phyloP scores from a whole-genome alignment of 2,797 vertebrate species.

The Gymnoscopelus microlampas region DNA sequence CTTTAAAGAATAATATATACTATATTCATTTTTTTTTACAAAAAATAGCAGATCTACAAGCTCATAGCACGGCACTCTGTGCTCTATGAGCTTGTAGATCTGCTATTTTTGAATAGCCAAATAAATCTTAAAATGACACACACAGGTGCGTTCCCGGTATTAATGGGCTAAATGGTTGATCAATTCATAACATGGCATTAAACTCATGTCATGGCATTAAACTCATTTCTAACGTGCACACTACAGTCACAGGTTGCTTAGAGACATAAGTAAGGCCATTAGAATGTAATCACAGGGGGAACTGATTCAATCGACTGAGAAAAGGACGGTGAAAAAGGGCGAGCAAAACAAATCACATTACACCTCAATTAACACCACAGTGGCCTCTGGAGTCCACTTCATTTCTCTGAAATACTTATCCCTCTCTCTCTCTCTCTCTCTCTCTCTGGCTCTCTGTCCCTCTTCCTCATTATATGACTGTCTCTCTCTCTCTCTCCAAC shows the following conservation, averaged over 20 bases:
- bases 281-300: conserved; percentile 63
- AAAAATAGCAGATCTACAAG: too few species aligned
- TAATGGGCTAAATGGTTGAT: conserved; percentile 50
- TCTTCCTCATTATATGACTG: too few species aligned
- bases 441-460: conserved; percentile 7
- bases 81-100: too few species aligned
- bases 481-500: conserved; percentile 19
- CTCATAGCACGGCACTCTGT: too few species aligned
- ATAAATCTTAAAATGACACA: too few species aligned
- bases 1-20: too few species aligned
- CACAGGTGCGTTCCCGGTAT: too few species aligned
- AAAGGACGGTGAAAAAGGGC: conserved; percentile 56
- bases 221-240: conserved; percentile 56
- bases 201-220: conserved; percentile 48
- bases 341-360: conserved; percentile 77
- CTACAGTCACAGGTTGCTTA: conserved; percentile 48
- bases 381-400: conserved; percentile 61
- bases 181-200: conserved; percentile 45
- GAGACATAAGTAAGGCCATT: conserved; percentile 58
- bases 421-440: background rate
- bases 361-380: conserved; percentile 73
- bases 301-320: conserved; percentile 65
- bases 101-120: too few species aligned
- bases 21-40: too few species aligned
- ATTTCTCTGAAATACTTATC: conserved; percentile 45